Percentiles rank a stretch among this genome's conserved stretches.
Evolutionary conservation across 1,140 invertebrate species (phyloP).

Genomic region (Drosophila serrata): DNA sequence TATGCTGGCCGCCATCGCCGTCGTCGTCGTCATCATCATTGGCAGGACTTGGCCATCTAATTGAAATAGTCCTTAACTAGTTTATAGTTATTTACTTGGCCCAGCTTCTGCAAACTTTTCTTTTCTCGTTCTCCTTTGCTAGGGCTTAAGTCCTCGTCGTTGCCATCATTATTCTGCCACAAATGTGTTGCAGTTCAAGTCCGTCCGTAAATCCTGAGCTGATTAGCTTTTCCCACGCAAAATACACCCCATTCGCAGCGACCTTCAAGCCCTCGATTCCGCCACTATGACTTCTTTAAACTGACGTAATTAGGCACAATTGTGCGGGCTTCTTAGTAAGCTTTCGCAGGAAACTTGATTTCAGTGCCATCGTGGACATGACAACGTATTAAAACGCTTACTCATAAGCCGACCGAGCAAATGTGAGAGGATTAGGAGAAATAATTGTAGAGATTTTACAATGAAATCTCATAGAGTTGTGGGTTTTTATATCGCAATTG

Average conservation of each 20-base stretch:
- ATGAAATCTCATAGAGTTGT: neutral
- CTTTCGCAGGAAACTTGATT: conserved; percentile 38
- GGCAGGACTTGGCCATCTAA: conserved; percentile 64
- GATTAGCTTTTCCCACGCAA: conserved; percentile 43
- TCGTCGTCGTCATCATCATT: conserved; percentile 31
- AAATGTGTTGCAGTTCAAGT: conserved; percentile 44
- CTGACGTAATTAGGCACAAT: conserved; percentile 73
- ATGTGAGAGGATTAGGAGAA: conserved; percentile 15
- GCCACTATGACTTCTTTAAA: conserved; percentile 51
- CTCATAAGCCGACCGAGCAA: conserved; percentile 7
- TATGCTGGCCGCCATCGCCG: conserved; percentile 49
- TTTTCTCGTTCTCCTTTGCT: neutral
- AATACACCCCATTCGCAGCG: neutral
- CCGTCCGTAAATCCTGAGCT: conserved; percentile 30
- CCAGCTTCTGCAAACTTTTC: conserved; percentile 54
- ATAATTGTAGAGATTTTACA: conserved; percentile 7
- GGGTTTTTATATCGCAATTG: conserved; percentile 7
- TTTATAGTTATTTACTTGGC: conserved; percentile 79
- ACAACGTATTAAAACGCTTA: conserved; percentile 24
- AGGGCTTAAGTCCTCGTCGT: conserved; percentile 30
- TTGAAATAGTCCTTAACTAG: conserved; percentile 81
- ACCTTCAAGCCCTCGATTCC: conserved; percentile 17
- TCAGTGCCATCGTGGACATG: conserved; percentile 27
- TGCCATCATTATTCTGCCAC: conserved; percentile 41
- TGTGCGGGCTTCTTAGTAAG: conserved; percentile 53